These are phyloP conservation scores for Xenopus petersii DNA, from an alignment of 2,797 vertebrate genomes.

Conservation along the genomic window DNA sequence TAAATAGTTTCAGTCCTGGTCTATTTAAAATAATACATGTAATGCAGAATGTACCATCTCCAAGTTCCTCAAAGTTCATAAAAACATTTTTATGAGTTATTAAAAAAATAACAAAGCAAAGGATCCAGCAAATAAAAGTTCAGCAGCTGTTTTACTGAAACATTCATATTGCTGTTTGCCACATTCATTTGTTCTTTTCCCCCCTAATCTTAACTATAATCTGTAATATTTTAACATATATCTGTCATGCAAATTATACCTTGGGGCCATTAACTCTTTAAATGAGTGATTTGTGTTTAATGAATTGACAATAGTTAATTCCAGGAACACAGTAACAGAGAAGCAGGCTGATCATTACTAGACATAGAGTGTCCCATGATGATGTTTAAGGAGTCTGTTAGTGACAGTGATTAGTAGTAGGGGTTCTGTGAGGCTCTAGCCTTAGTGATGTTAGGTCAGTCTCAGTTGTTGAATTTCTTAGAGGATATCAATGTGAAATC, in stretches of 20 bases:
- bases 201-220: not conserved
- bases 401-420: constrained; percentile 16
- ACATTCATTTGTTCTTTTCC: not conserved
- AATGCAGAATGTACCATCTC: constrained; percentile 13
- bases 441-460: constrained; percentile 34
- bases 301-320: not conserved
- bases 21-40: constrained; percentile 2
- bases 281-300: not conserved
- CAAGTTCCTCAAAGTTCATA: constrained; percentile 40
- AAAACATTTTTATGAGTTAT: constrained; percentile 43
- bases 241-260: constrained; percentile 5
- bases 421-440: constrained; percentile 15
- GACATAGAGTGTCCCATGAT: not conserved
- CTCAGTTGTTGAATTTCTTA: constrained; percentile 38
- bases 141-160: constrained; percentile 34
- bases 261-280: constrained; percentile 4
- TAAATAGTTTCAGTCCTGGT: not conserved
- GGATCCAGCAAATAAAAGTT: constrained; percentile 38
- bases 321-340: not conserved
- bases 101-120: constrained; percentile 27
- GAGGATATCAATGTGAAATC: constrained; percentile 44
- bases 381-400: not conserved
- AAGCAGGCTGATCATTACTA: not conserved
- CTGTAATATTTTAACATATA: not conserved
- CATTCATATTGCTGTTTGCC: constrained; percentile 10